Percentiles rank a stretch among this genome's conserved stretches.
These are phyloP conservation scores for Mizuhopecten yessoensis DNA, from an alignment of 1,140 invertebrate species.

Conservation along the genomic window DNA sequence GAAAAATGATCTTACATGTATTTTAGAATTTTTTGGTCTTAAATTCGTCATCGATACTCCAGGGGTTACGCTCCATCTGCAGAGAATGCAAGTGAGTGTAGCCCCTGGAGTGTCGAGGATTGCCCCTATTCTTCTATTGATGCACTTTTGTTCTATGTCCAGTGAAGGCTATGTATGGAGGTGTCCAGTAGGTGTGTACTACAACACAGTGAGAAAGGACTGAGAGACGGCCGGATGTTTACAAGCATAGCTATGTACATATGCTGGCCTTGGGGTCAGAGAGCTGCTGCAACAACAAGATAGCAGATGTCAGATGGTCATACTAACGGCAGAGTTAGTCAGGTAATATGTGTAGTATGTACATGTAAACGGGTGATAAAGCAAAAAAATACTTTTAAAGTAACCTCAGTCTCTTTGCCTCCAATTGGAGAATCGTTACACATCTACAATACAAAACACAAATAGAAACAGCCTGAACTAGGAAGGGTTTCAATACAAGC, in stretches of 20 bases:
- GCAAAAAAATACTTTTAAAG: not conserved
- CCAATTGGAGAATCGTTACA: not conserved
- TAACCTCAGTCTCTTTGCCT: not conserved
- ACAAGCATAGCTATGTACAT: constrained; percentile 25
- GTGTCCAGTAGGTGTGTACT: too few species aligned
- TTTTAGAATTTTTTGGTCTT: too few species aligned
- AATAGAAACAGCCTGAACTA: not conserved
- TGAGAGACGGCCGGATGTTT: not conserved
- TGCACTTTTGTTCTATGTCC: too few species aligned
- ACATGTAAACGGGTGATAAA: constrained; percentile 32
- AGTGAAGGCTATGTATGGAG: too few species aligned
- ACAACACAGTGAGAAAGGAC: too few species aligned
- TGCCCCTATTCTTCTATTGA: too few species aligned
- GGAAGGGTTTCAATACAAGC: not conserved
- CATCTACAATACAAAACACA: constrained; percentile 39
- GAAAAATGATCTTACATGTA: too few species aligned
- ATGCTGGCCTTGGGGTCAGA: constrained; percentile 29
- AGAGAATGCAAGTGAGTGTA: too few species aligned
- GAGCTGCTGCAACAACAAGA: not conserved
- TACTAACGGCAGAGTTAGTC: constrained; percentile 12
- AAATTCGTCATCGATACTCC: too few species aligned
- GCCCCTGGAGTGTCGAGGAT: too few species aligned
- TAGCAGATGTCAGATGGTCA: not conserved
- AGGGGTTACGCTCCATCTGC: too few species aligned
- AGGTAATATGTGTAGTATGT: too few species aligned